phyloP scores from a whole-genome alignment of 2,113 vertebrate species.

The Chlamydotis undulata region DNA sequence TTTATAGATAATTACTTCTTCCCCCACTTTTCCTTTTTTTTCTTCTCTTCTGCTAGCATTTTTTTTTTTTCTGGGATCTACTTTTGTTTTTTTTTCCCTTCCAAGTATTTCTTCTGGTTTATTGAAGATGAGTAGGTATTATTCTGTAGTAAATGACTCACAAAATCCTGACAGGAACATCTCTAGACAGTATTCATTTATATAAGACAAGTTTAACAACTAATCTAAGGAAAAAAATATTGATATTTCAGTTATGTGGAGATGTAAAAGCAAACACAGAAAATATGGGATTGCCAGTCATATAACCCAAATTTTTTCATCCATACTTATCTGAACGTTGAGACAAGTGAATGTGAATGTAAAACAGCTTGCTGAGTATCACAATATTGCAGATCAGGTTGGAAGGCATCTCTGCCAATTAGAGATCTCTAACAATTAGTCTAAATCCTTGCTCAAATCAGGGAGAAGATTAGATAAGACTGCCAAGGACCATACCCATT shows the following conservation, averaged over 20 bases:
- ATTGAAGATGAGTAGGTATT: not conserved
- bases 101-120: not conserved
- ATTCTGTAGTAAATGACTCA: not conserved
- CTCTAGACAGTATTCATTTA: not conserved
- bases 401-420: not conserved
- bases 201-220: not conserved
- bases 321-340: not conserved
- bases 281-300: fast-evolving
- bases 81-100: not conserved
- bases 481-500: not conserved
- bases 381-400: not conserved
- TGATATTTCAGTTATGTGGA: not conserved
- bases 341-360: not conserved
- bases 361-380: not conserved
- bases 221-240: not conserved
- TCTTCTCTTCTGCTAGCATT: not conserved
- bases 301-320: not conserved
- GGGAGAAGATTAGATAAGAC: fast-evolving
- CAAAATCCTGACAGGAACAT: not conserved
- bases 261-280: not conserved
- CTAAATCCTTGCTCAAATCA: not conserved
- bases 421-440: not conserved
- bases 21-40: too few species aligned
- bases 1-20: not conserved
- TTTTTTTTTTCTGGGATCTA: too few species aligned